A percentile compares a stretch with the other conserved stretches of the same genome.
These are phyloP conservation scores for Paraescarpia echinospica DNA, from an alignment of 1,140 invertebrate species.

Conservation along the genomic window DNA sequence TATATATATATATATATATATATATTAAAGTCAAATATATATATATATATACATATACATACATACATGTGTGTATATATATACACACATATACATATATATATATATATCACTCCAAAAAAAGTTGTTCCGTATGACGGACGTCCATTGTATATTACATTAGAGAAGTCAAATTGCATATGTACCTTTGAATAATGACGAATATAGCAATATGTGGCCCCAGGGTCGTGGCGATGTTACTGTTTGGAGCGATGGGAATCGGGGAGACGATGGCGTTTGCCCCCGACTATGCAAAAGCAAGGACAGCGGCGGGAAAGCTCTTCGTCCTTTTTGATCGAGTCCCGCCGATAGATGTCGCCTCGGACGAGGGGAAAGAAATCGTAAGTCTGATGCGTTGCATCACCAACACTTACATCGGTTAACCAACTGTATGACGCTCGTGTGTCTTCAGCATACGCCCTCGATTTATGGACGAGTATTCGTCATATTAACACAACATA, in stretches of 20 bases:
- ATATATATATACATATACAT: conserved; percentile 17
- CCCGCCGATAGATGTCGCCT: conserved; percentile 60
- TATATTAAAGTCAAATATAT: too few species aligned
- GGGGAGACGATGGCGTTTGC: conserved; percentile 85
- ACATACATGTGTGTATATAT: conserved; percentile 20
- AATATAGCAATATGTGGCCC: not conserved
- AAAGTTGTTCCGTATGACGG: not conserved
- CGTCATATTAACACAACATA: too few species aligned
- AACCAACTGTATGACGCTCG: too few species aligned
- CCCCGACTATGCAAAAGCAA: conserved; percentile 84
- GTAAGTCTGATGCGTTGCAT: not conserved
- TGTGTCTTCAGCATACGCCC: too few species aligned
- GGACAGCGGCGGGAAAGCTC: conserved; percentile 70
- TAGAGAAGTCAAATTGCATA: not conserved
- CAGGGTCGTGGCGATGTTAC: conserved; percentile 83
- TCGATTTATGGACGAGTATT: too few species aligned
- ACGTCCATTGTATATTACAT: not conserved
- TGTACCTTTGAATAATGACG: not conserved
- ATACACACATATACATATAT: not conserved
- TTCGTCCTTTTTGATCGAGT: conserved; percentile 59
- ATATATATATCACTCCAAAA: too few species aligned
- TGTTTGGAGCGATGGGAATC: conserved; percentile 87
- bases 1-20: too few species aligned
- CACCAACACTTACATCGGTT: not conserved
- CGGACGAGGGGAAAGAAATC: conserved; percentile 40